phyloP scores from a whole-genome alignment of 2,113 vertebrate species.

The Semicossyphus pulcher region DNA sequence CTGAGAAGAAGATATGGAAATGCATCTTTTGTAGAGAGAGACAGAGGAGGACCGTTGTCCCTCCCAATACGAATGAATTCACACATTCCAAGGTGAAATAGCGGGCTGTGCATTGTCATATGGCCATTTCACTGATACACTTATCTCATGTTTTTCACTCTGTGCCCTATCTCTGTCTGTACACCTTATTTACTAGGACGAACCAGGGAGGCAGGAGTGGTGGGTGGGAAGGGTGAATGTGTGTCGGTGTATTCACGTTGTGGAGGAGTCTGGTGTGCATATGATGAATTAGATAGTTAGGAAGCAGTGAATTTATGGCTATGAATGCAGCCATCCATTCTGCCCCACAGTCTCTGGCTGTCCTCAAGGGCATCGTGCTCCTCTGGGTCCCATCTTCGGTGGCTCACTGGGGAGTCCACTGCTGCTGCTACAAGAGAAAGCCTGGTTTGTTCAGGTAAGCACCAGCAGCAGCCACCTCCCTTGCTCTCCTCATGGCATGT shows the following conservation, averaged over 20 bases:
- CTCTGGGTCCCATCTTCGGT: constrained; percentile 49
- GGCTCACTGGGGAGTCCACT: constrained; percentile 43
- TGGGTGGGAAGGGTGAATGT: constrained; percentile 38
- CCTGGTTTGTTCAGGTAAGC: constrained; percentile 29
- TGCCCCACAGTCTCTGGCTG: constrained; percentile 58
- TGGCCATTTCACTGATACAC: constrained; percentile 71
- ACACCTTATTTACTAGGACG: constrained; percentile 68
- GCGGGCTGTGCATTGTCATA: constrained; percentile 66
- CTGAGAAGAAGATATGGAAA: constrained; percentile 69
- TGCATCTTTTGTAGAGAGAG: constrained; percentile 44
- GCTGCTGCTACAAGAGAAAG: constrained; percentile 3
- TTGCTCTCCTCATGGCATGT: constrained; percentile 12
- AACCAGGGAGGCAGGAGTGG: constrained; percentile 44
- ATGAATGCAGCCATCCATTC: constrained; percentile 76
- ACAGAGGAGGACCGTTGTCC: constrained; percentile 13
- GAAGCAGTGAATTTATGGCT: constrained; percentile 79
- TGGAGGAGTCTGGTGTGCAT: constrained; percentile 65
- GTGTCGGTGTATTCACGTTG: constrained; percentile 42
- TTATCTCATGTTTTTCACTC: constrained; percentile 70
- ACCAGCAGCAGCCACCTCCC: background rate
- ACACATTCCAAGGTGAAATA: constrained; percentile 68
- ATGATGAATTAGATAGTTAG: constrained; percentile 83
- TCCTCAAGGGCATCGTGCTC: constrained; percentile 77
- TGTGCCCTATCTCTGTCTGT: constrained; percentile 67
- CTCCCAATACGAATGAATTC: constrained; percentile 46